Evolutionary conservation across 2,797 vertebrate species (phyloP).

Genomic region (Acanthornis magna): DNA sequence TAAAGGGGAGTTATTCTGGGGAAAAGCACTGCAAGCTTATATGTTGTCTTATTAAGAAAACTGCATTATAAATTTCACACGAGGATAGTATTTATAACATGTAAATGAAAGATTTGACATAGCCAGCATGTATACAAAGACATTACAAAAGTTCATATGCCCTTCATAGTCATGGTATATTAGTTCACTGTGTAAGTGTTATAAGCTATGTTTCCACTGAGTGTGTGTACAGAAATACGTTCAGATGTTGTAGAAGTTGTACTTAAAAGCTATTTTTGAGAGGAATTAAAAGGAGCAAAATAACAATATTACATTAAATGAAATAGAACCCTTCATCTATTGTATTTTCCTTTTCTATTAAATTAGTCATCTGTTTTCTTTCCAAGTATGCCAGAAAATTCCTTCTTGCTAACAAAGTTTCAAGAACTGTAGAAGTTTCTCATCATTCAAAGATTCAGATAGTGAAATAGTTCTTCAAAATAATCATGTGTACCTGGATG

Average conservation of each 20-base stretch:
- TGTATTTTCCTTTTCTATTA: not conserved
- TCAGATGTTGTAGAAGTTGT: not conserved
- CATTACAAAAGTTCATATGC: not conserved
- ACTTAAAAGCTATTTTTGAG: not conserved
- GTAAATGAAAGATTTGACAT: not conserved
- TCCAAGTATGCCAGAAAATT: not conserved
- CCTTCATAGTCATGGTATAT: not conserved
- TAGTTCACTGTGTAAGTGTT: not conserved
- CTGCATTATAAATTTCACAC: not conserved
- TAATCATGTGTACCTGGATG: not conserved
- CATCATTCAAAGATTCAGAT: not conserved
- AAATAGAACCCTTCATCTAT: not conserved
- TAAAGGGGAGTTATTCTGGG: not conserved
- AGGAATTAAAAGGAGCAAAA: not conserved
- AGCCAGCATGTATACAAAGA: not conserved
- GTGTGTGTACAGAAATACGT: not conserved
- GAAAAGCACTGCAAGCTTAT: not conserved
- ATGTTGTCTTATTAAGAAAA: not conserved
- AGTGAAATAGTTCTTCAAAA: not conserved
- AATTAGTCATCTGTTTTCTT: not conserved
- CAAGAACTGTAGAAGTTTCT: not conserved
- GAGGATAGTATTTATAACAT: not conserved
- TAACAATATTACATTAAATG: not conserved
- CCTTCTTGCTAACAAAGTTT: not conserved
- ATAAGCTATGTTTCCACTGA: not conserved